Evolutionary conservation across 2,797 vertebrate species (phyloP).

Genomic region (Myotis daubentonii): DNA sequence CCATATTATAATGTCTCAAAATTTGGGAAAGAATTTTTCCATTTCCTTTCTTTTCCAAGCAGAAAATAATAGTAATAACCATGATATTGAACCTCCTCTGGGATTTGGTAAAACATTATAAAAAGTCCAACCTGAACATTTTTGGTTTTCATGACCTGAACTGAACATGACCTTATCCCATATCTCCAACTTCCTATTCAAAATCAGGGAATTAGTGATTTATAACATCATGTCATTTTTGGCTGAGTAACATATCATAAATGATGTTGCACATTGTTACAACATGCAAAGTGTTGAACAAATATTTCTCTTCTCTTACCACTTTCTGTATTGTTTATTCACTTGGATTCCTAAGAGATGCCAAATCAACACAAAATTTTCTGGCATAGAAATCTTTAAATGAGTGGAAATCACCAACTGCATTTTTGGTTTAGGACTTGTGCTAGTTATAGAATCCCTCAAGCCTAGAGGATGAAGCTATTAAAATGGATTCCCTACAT

Average conservation of each 20-base stretch:
- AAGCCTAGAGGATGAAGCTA: constrained; percentile 66
- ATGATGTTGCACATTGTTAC: constrained; percentile 72
- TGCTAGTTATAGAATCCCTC: constrained; percentile 25
- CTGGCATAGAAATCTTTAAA: constrained; percentile 45
- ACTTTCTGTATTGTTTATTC: constrained; percentile 73
- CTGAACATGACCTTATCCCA: constrained; percentile 66
- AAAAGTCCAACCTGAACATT: constrained; percentile 68
- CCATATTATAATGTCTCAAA: constrained; percentile 53
- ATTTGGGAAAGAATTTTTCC: constrained; percentile 58
- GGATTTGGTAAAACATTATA: constrained; percentile 66
- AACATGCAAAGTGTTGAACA: constrained; percentile 65
- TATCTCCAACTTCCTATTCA: constrained; percentile 72
- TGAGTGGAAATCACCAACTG: constrained; percentile 62
- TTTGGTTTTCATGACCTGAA: constrained; percentile 75
- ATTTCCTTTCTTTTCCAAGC: constrained; percentile 69
- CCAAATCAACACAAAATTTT: constrained; percentile 66
- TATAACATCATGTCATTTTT: constrained; percentile 76
- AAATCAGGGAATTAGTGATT: constrained; percentile 80
- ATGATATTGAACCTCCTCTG: constrained; percentile 48
- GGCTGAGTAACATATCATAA: constrained; percentile 73
- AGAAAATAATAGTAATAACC: constrained; percentile 64
- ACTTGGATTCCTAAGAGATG: constrained; percentile 73
- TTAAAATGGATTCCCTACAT: constrained; percentile 69
- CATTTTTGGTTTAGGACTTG: constrained; percentile 43
- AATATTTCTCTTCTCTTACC: constrained; percentile 69